Base-by-base conservation (phyloP, 2,888 invertebrate species). In the Tachina lurida region DNA sequence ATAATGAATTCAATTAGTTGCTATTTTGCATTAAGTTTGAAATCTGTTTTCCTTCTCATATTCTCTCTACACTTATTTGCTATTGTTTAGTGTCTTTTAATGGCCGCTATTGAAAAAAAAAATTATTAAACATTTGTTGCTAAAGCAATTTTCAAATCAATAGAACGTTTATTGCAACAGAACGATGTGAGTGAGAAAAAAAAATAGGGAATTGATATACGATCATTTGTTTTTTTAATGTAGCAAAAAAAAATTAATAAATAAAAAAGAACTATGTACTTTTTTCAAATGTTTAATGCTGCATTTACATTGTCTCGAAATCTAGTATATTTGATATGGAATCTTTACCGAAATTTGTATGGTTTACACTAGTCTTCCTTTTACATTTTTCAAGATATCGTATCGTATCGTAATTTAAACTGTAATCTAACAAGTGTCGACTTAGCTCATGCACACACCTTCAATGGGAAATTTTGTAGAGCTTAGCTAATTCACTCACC, bases 1-100 rank as follows among this genome's bases (percentile, higher is more conserved):
- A 86, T 87, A 87, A 87, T 88, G 87, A 87, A 87, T 88, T 88
- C 87, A 88, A 88, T 88, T 88, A 88, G 87, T 83, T 79, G 68
- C 12, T 77, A 52, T 73, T 81, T 81, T 74, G 74, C 43, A 79
- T 79, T 43, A 9, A 12, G 17, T 49, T 67, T 73, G 39, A 31
- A 41, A 15, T 63, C 7, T 41, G 49, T 60, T 56, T 19, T 15
- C 49, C 13, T 43, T 73, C 22, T 31, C 9, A 43, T 10, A n/a
- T 76, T 63, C n/a, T n/a, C 31, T 65, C 12, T 13, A 12, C 67
- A 54, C 10, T 63, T 49, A 31, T 45, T 58, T 70, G 45, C 74
- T 68, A 85, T 85, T 82, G 77, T 67, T 82, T 74, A 71, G 39
- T 52, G 75, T 41, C 39, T 79, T 75, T 75, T 76, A 65, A 63